Evolutionary conservation across 2,797 vertebrate genomes (phyloP).

Genomic region (Clarias pachynema): DNA sequence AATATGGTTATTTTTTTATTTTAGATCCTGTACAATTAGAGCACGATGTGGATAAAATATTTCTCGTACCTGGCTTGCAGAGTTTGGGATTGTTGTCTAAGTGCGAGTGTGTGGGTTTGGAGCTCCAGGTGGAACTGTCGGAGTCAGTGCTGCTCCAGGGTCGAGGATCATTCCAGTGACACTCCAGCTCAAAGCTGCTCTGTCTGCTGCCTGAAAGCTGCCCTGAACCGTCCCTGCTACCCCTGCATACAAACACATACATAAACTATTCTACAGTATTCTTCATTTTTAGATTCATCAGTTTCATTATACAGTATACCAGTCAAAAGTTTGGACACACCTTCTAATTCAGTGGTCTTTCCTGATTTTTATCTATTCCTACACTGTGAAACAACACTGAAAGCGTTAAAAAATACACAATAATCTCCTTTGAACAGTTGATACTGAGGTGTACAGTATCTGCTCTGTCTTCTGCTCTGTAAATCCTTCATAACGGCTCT

Average conservation of each 20-base stretch:
- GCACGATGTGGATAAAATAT: neutral
- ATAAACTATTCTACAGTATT: neutral
- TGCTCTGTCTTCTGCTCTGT: too few relatives aligned
- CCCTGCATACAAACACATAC: conserved; percentile 69
- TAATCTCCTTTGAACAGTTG: too few relatives aligned
- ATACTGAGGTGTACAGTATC: too few relatives aligned
- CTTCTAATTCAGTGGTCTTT: too few relatives aligned
- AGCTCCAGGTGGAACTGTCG: conserved; percentile 85
- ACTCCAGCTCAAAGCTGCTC: conserved; percentile 90
- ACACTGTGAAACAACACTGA: too few relatives aligned
- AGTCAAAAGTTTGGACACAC: too few relatives aligned
- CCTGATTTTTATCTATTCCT: too few relatives aligned
- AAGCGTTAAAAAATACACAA: too few relatives aligned
- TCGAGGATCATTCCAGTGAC: conserved; percentile 83
- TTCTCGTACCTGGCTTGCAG: conserved; percentile 79
- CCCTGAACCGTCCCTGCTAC: conserved; percentile 83
- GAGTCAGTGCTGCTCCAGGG: conserved; percentile 98
- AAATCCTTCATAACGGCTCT: too few relatives aligned
- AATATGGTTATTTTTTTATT: neutral
- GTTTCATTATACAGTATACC: neutral
- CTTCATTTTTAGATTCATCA: neutral
- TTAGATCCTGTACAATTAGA: neutral
- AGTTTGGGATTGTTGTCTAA: conserved; percentile 80
- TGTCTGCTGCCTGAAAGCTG: conserved; percentile 88
- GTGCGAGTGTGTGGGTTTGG: conserved; percentile 78